Evolutionary conservation across 2,888 invertebrate species (phyloP).

Genomic region (Torymus tubicola): DNA sequence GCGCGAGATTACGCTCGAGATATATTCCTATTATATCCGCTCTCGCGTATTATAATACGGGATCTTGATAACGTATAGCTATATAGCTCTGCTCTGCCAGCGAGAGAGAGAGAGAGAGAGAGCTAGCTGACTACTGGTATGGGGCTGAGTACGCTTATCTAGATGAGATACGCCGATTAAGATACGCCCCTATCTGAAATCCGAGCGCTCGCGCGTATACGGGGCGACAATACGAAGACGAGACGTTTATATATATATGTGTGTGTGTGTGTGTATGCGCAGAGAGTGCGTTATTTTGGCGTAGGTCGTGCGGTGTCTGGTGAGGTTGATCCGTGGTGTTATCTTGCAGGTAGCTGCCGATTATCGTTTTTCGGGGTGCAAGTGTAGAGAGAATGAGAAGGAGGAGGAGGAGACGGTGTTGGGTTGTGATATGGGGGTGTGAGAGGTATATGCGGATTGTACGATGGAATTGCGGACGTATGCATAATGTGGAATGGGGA

Average conservation of each 20-base stretch:
- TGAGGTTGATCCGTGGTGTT: too few relatives aligned
- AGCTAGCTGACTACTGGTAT: slow-evolving; percentile 72
- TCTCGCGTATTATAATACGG: slow-evolving; percentile 47
- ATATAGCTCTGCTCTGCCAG: background rate
- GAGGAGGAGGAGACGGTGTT: too few relatives aligned
- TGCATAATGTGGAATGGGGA: too few relatives aligned
- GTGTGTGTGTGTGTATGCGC: background rate
- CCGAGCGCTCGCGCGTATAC: slow-evolving; percentile 62
- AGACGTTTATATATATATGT: slow-evolving; percentile 8
- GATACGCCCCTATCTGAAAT: slow-evolving; percentile 72
- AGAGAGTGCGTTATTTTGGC: too few relatives aligned
- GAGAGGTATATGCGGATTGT: too few relatives aligned
- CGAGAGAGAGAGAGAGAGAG: slow-evolving; percentile 55
- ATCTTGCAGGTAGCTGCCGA: background rate
- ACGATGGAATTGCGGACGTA: too few relatives aligned
- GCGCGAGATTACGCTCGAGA: slow-evolving; percentile 65
- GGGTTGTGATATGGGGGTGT: too few relatives aligned
- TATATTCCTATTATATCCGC: slow-evolving; percentile 60
- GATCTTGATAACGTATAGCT: background rate
- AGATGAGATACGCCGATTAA: slow-evolving; percentile 75
- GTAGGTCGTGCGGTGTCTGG: background rate
- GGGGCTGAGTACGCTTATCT: slow-evolving; percentile 68
- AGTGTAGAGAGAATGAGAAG: too few relatives aligned
- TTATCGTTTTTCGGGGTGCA: background rate
- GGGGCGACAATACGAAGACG: slow-evolving; percentile 58